Conservation (phyloP, 2,113 vertebrate species). For the Peromyscus californicus region DNA sequence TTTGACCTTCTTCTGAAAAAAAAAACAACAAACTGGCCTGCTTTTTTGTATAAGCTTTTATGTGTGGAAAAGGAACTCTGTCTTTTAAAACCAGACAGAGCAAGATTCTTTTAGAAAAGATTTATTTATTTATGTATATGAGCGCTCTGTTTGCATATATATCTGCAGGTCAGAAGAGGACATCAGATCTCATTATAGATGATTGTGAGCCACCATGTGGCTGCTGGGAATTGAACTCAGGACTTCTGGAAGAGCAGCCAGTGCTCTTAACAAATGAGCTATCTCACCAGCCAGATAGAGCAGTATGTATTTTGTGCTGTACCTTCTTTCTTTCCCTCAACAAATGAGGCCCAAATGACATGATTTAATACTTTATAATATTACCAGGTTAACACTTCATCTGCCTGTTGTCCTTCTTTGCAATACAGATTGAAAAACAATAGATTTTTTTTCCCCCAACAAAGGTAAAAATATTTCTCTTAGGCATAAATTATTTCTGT, state of each 20-base stretch:
- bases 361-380: conserved; percentile 61
- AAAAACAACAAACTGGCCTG: conserved; percentile 35
- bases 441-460: conserved; percentile 79
- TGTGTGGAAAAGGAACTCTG: conserved; percentile 1
- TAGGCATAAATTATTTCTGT: conserved; percentile 84
- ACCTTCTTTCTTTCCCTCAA: conserved; percentile 48
- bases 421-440: conserved; percentile 82
- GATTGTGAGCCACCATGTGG: not conserved
- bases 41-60: conserved; percentile 10
- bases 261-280: too few species aligned
- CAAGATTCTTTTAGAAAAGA: conserved; percentile 5
- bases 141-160: not conserved
- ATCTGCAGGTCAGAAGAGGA: not conserved
- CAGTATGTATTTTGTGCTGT: conserved; percentile 12
- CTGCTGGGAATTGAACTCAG: not conserved
- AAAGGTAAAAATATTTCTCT: conserved; percentile 82
- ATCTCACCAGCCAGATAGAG: not conserved
- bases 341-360: conserved; percentile 53
- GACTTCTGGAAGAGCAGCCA: not conserved
- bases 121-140: not conserved
- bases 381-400: conserved; percentile 69
- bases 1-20: conserved; percentile 43
- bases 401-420: conserved; percentile 78
- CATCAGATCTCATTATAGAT: not conserved
- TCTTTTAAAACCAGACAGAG: conserved; percentile 50